Evolutionary conservation across 2,888 invertebrate genomes (phyloP).

Genomic region (Phlogophora meticulosa): DNA sequence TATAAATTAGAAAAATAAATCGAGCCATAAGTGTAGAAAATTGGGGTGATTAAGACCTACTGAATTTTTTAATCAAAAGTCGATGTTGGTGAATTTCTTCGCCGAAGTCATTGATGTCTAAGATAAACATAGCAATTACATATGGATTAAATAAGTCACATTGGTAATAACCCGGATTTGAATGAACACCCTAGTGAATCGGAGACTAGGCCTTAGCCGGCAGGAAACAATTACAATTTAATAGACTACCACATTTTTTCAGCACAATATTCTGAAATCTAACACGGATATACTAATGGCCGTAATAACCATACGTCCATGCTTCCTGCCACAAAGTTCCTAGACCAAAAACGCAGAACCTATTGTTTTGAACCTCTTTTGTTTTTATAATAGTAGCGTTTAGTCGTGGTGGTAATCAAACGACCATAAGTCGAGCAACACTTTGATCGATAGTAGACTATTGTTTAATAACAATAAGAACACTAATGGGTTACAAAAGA

Average conservation of each 20-base stretch:
- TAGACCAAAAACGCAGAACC: constrained; percentile 30
- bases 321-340: constrained; percentile 22
- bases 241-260: background rate
- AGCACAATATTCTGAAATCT: background rate
- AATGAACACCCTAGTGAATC: no score
- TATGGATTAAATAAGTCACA: no score
- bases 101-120: no score
- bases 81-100: no score
- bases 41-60: no score
- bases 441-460: constrained; percentile 32
- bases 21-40: no score
- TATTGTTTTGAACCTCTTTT: constrained; percentile 45
- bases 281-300: background rate
- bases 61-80: no score
- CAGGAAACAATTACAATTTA: no score
- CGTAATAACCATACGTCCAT: background rate
- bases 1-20: no score
- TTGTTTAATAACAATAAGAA: constrained; percentile 20
- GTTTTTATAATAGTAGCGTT: constrained; percentile 35
- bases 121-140: no score
- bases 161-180: no score
- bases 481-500: constrained; percentile 11
- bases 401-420: constrained; percentile 15
- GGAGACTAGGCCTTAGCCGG: no score
- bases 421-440: constrained; percentile 4